phyloP scores from a whole-genome alignment of 2,888 invertebrate genomes.

The Cantharis rustica region DNA sequence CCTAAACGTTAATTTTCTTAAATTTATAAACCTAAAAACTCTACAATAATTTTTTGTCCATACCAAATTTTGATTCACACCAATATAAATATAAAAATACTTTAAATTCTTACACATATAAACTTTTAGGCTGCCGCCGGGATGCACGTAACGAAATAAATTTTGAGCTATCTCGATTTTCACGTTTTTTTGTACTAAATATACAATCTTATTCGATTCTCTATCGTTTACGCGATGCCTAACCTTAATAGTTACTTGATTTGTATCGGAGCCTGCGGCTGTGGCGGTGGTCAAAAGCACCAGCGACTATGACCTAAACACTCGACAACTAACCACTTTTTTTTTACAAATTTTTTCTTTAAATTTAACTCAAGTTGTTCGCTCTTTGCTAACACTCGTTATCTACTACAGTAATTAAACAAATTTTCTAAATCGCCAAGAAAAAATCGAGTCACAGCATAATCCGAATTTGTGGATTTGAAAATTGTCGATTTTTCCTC shows the following conservation, averaged over 20 bases:
- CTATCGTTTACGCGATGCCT: conserved; percentile 54
- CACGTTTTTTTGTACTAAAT: conserved; percentile 53
- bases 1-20: conserved; percentile 70
- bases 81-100: conserved; percentile 61
- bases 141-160: conserved; percentile 50
- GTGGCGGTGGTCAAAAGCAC: conserved; percentile 50
- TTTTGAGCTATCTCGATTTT: conserved; percentile 59
- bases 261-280: conserved; percentile 46
- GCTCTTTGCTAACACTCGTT: conserved; percentile 2
- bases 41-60: conserved; percentile 58
- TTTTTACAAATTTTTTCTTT: conserved; percentile 39
- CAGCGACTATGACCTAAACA: conserved; percentile 53
- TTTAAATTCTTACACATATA: conserved; percentile 59
- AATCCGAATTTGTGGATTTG: not conserved
- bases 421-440: not conserved
- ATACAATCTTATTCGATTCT: conserved; percentile 59
- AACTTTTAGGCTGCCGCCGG: conserved; percentile 46
- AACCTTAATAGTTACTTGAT: conserved; percentile 54
- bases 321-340: conserved; percentile 55
- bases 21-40: conserved; percentile 58
- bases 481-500: not conserved
- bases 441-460: not conserved
- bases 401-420: not conserved
- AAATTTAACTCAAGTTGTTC: conserved; percentile 39
- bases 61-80: conserved; percentile 61